Evolutionary conservation across 1,140 invertebrate genomes (phyloP).

Genomic region (Lerema accius): DNA sequence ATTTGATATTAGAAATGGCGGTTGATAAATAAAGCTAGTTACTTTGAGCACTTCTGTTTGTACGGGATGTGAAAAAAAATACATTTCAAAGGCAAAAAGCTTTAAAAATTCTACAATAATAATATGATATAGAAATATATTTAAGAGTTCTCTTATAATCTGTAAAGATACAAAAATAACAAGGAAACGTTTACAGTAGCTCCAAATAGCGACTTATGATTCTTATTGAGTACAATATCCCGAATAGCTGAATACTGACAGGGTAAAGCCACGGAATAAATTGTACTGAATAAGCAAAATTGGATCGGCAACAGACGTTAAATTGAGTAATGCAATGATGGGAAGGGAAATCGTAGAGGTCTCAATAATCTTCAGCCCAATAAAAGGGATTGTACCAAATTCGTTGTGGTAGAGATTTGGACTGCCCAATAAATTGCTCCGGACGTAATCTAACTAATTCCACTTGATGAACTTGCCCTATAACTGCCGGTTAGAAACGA

Average conservation of each 20-base stretch:
- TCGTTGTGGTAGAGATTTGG: conserved; percentile 26
- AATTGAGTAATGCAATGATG: conserved; percentile 15
- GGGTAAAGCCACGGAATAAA: conserved; percentile 13
- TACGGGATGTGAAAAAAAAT: too few species aligned
- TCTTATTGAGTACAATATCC: conserved; percentile 6
- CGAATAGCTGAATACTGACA: conserved; percentile 5
- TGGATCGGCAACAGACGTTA: conserved; percentile 14
- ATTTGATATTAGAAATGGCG: too few species aligned
- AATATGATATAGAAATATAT: too few species aligned
- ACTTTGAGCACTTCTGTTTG: too few species aligned
- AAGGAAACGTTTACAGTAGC: conserved; percentile 1
- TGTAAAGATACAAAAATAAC: too few species aligned
- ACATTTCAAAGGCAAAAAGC: too few species aligned
- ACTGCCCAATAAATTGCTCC: conserved; percentile 16
- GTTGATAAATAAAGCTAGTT: too few species aligned
- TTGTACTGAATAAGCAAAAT: conserved; percentile 18
- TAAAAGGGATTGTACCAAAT: conserved; percentile 31
- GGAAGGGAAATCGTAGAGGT: conserved; percentile 18
- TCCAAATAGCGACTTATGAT: not conserved
- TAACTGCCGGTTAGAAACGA: conserved; percentile 8
- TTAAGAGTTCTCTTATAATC: too few species aligned
- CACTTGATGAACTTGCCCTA: conserved; percentile 12
- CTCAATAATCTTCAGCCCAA: conserved; percentile 16
- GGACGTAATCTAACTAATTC: conserved; percentile 27
- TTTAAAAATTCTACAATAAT: too few species aligned